These are phyloP conservation scores for Phortica magna DNA, from an alignment of 2,888 invertebrate species.

Conservation along the genomic window DNA sequence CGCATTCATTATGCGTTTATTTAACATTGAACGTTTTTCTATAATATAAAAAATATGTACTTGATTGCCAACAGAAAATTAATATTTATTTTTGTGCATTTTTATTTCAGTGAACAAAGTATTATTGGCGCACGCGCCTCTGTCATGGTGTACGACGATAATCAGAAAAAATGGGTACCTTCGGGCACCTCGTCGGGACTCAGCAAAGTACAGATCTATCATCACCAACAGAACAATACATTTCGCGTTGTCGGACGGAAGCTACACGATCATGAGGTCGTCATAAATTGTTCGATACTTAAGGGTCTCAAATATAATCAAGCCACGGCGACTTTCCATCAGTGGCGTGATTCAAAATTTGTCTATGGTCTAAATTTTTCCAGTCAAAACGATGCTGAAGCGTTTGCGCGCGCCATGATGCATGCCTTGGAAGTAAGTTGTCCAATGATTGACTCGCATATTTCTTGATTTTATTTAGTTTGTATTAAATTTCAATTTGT, in stretches of 20 bases:
- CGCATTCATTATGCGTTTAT: neutral
- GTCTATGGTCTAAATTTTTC: slow-evolving; percentile 99
- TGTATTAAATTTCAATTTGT: slow-evolving; percentile 65
- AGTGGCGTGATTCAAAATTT: slow-evolving; percentile 98
- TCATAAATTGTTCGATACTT: slow-evolving; percentile 98
- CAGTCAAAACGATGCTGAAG: slow-evolving; percentile 96
- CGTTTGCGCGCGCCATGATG: slow-evolving; percentile 97
- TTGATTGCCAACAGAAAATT: neutral
- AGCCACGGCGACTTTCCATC: slow-evolving; percentile 98
- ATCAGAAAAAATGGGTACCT: slow-evolving; percentile 97
- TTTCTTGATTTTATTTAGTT: neutral
- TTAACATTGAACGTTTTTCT: neutral
- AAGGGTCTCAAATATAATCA: slow-evolving; percentile 99
- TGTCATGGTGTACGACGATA: slow-evolving; percentile 99
- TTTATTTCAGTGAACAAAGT: slow-evolving; percentile 91
- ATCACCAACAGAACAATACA: slow-evolving; percentile 96
- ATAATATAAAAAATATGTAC: neutral
- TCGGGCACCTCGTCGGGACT: slow-evolving; percentile 95
- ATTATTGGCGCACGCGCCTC: slow-evolving; percentile 98
- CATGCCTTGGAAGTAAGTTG: slow-evolving; percentile 91
- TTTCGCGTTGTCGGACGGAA: slow-evolving; percentile 98
- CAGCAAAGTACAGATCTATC: slow-evolving; percentile 99
- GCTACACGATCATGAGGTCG: slow-evolving; percentile 90
- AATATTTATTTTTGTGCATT: neutral
- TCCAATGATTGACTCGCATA: neutral